Conservation (phyloP, 2,888 invertebrate species). For the Stenurella melanura region DNA sequence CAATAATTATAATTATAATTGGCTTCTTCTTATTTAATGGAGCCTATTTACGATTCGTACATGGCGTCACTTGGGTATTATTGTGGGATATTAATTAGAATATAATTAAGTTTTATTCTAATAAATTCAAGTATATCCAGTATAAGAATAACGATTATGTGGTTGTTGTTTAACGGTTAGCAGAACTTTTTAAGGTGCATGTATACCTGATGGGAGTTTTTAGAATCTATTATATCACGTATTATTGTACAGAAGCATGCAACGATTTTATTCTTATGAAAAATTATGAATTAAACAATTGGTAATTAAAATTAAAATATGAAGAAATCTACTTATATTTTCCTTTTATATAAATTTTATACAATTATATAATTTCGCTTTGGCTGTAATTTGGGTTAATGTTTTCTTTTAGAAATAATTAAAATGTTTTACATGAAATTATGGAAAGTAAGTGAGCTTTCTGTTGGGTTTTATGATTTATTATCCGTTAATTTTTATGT, state of each 20-base stretch:
- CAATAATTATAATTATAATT: slow-evolving; percentile 29
- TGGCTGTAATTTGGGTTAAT: slow-evolving; percentile 28
- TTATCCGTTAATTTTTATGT: slow-evolving; percentile 38
- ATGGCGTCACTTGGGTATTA: slow-evolving; percentile 26
- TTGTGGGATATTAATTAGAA: slow-evolving; percentile 27
- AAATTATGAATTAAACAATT: slow-evolving; percentile 33
- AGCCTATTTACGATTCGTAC: slow-evolving; percentile 23
- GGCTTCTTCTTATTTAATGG: slow-evolving; percentile 31
- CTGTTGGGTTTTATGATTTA: slow-evolving; percentile 38
- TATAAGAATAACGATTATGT: slow-evolving; percentile 26
- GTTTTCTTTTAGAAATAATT: slow-evolving; percentile 35
- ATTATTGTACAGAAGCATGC: slow-evolving; percentile 21
- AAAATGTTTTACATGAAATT: slow-evolving; percentile 34
- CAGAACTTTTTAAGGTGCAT: background rate
- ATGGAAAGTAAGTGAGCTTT: slow-evolving; percentile 32
- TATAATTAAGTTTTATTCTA: slow-evolving; percentile 30
- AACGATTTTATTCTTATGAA: background rate
- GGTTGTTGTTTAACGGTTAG: slow-evolving; percentile 17
- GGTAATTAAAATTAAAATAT: slow-evolving; percentile 32
- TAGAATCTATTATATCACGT: slow-evolving; percentile 16
- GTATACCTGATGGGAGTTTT: slow-evolving; percentile 27
- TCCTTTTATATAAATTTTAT: slow-evolving; percentile 30
- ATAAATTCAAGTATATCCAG: slow-evolving; percentile 33
- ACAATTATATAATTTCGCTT: slow-evolving; percentile 30
- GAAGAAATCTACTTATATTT: slow-evolving; percentile 19